Base-by-base conservation (phyloP, 1,140 invertebrate species). In the Aphaenogaster ashmeadi region DNA sequence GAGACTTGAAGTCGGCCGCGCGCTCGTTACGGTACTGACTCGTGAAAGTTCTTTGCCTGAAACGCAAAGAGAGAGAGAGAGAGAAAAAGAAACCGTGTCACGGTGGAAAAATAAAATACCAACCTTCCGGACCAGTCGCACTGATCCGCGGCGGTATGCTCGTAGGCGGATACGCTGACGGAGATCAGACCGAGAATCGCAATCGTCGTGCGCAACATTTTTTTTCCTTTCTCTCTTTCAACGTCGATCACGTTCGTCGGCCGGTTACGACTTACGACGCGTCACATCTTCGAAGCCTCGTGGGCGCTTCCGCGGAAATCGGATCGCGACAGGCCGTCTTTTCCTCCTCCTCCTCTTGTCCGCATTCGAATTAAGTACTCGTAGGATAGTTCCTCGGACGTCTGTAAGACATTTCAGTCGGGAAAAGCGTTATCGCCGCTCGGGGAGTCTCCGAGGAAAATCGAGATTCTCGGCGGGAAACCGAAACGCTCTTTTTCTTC, bases 61-160 rank as follows among this genome's bases (percentile, higher is more conserved):
- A 71, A 74, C 13, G 21, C n/a, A 54, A 2, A 52, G 13, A 64
- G 15, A 56, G 7, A 66, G 11, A 21, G 36, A 18, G 36, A 66
- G 27, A 62, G 3, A 69, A 1, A 69, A 2, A 72, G n/a, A 62
- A 44, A 71, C 52, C 3, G 38, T 6, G 50, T 78, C 83, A 91
- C 11, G 21, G 15, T 72, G 52, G 0, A 78, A 72, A 27, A 27
- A 27, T 27, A 27, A 27, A 44, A 44, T 85, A 93, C 94, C 90
- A 91, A 95, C 95, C 94, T 95, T 93, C 94, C 95, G 88, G 93
- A 94, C 95, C 95, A 95, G 80, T 95, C 95, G 87, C 95, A 95
- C 88, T 95, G 94, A 81, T 95, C 95, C 1, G 93, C 94, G 38
- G 89, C 89, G 67, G 89, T 88, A 72, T 93, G 92, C 67, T 93